Evolutionary conservation across 2,888 invertebrate species (phyloP).

Genomic region (Catonia carolina): DNA sequence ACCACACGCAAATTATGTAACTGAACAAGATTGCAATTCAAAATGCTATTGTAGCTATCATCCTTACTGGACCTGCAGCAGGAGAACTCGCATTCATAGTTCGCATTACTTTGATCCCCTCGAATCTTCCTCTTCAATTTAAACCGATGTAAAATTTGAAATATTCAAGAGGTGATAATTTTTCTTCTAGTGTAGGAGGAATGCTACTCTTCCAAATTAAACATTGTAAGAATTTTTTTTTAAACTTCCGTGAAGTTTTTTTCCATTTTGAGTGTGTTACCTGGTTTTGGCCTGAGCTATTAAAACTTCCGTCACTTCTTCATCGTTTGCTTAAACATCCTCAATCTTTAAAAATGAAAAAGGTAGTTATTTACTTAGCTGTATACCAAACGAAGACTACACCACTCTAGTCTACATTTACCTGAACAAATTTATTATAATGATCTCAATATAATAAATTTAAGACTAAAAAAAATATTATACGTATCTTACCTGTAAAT

Average conservation of each 20-base stretch:
- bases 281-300: neutral
- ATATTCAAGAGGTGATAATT: neutral
- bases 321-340: too few species aligned
- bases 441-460: too few species aligned
- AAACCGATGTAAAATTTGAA: neutral
- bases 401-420: neutral
- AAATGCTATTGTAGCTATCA: too few species aligned
- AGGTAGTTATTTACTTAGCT: neutral
- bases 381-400: neutral
- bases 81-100: too few species aligned
- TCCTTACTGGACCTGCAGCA: too few species aligned
- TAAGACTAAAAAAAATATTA: too few species aligned
- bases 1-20: too few species aligned
- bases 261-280: too few species aligned
- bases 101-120: too few species aligned
- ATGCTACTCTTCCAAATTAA: neutral
- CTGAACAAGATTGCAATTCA: too few species aligned
- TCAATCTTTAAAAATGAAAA: neutral
- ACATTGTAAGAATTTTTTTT: conserved; percentile 4
- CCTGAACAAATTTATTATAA: too few species aligned
- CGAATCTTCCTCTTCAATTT: too few species aligned
- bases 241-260: neutral
- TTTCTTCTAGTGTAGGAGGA: neutral
- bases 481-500: conserved; percentile 7
- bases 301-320: neutral